Conservation (phyloP, 2,797 vertebrate species). For the Corythornis leucogaster region DNA sequence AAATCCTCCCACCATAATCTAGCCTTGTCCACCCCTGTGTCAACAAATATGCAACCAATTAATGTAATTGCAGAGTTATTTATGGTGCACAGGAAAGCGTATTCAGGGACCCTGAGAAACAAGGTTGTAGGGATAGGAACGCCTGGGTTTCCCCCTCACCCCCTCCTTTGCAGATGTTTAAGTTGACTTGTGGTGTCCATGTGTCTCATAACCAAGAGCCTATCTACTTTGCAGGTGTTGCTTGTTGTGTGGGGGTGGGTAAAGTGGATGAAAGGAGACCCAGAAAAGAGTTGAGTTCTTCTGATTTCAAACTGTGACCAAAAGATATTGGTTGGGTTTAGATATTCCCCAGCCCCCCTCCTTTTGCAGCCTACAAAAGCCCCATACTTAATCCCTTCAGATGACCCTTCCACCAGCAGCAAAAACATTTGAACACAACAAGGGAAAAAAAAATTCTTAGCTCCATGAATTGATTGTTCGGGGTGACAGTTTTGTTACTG, state of each 20-base stretch:
- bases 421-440: conserved; percentile 59
- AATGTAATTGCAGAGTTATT: conserved; percentile 85
- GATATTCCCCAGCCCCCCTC: neutral
- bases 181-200: conserved; percentile 78
- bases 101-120: conserved; percentile 77
- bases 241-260: conserved; percentile 58
- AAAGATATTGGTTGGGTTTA: conserved; percentile 63
- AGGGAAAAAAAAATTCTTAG: neutral
- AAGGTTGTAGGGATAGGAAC: conserved; percentile 65
- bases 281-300: conserved; percentile 71
- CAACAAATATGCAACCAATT: conserved; percentile 87
- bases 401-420: conserved; percentile 68
- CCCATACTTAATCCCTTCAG: conserved; percentile 68
- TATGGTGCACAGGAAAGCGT: conserved; percentile 79
- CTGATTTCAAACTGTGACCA: conserved; percentile 78
- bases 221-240: conserved; percentile 81
- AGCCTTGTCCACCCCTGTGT: conserved; percentile 72
- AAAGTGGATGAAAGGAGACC: conserved; percentile 47
- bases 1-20: conserved; percentile 63
- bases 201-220: conserved; percentile 79
- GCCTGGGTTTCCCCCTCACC: conserved; percentile 12
- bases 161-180: conserved; percentile 73
- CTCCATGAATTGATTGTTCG: conserved; percentile 81
- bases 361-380: conserved; percentile 41
- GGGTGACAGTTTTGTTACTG: conserved; percentile 85